Conservation (phyloP, 1,140 invertebrate species). For the Penaeus chinensis region DNA sequence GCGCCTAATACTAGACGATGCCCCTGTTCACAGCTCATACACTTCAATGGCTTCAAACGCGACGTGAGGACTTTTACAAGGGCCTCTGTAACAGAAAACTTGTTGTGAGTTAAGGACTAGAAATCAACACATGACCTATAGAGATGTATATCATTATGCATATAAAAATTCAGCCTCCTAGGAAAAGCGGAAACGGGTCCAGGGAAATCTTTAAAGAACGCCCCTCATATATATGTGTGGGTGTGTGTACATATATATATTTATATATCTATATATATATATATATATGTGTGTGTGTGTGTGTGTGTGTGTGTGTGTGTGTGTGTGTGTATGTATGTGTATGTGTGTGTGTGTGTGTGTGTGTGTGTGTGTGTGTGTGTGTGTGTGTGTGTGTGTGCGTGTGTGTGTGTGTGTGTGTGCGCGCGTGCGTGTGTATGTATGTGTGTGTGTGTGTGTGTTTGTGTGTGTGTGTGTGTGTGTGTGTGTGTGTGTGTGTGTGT, state of each 20-base stretch:
- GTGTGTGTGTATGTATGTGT: constrained; percentile 2
- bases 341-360: constrained; percentile 11
- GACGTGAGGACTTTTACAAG: no score
- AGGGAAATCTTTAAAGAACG: no score
- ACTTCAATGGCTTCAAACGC: no score
- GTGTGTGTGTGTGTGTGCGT: neutral
- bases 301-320: neutral
- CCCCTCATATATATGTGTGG: neutral
- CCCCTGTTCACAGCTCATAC: no score
- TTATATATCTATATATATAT: constrained; percentile 34
- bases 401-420: constrained; percentile 9
- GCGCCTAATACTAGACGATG: no score
- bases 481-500: neutral
- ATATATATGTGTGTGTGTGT: constrained; percentile 25
- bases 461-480: constrained; percentile 7
- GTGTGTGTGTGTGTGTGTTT: constrained; percentile 3
- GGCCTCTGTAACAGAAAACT: no score
- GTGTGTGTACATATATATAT: constrained; percentile 10
- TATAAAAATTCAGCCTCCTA: no score
- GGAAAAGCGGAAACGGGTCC: no score
- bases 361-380: constrained; percentile 14
- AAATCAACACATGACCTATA: no score
- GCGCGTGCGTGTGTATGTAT: neutral
- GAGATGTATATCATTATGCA: no score
- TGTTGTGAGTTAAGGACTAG: no score